Evolutionary conservation across 2,888 invertebrate species (phyloP), one percentile per base, ranked within the genome.

Genomic region (Dynastes maya): DNA sequence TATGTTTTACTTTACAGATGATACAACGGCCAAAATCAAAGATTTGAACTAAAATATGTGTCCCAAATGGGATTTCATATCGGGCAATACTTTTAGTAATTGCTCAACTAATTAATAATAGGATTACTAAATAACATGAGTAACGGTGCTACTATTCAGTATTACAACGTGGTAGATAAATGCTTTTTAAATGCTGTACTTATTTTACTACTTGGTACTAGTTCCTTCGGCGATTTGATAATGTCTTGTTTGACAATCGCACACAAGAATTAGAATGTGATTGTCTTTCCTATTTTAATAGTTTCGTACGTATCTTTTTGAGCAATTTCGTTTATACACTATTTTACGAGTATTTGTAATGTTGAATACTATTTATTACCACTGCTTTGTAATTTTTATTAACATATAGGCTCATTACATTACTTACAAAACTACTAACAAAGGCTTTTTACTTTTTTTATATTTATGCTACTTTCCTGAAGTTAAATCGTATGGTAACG

Each of bases 341-440:
- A 32, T 55, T 72, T 76, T 76, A 76, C 76, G 76, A 76, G 76
- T 76, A 76, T 75, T 75, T 64, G 58, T 76, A 29, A 49, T 51
- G 51, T 70, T 55, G 16, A 71, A 55, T 49, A 68, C 51, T 68
- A 68, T 51, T 58, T 58, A 55, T 40, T 71, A 71, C 58, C 55
- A 71, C 49, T 58, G 71, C 71, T 71, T 71, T 71, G 71, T 71
- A 71, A 55, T 65, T 45, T 29, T 45, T 65, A 40, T 45, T 71
- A 74, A 74, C 45, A 74, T n/a, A 8, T 74, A 74, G 37, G n/a
- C 45, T 22, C 72, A 74, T 61, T 74, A 71, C 71, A 45, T 61
- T 61, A 74, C 61, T 58, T 74, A 74, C 27, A 22, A 74, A 61
- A 61, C 55, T 74, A 72, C 37, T 72, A 72, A 74, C 27, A 37